Percentiles rank a stretch among this genome's conserved stretches.
Evolutionary conservation across 2,797 vertebrate genomes (phyloP).

Genomic region (Acanthornis magna): DNA sequence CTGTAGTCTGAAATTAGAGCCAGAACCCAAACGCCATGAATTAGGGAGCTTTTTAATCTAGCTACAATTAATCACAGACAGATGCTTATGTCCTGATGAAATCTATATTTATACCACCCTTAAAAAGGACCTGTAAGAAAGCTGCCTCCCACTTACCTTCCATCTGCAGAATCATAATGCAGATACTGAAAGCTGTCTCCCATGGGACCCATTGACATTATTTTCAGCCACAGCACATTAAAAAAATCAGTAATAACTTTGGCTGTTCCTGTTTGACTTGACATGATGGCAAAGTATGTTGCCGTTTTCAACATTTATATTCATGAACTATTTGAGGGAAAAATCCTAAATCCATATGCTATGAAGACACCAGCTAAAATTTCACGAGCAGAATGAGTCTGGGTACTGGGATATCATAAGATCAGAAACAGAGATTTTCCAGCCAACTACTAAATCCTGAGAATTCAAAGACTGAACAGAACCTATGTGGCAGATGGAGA

Average conservation of each 20-base stretch:
- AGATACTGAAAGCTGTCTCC: neutral
- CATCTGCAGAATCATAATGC: conserved; percentile 1
- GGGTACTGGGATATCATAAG: neutral
- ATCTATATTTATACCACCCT: conserved; percentile 14
- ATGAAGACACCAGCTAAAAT: neutral
- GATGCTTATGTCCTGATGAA: neutral
- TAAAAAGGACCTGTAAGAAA: neutral
- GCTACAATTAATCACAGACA: neutral
- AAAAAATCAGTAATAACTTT: neutral
- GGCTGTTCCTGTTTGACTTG: neutral
- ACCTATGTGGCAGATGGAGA: neutral
- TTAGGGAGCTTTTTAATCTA: neutral
- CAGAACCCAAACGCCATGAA: neutral
- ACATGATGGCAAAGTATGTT: neutral
- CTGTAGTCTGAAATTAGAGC: neutral
- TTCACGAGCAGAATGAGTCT: neutral
- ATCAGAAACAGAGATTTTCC: neutral
- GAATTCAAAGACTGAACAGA: neutral
- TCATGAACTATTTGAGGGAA: neutral
- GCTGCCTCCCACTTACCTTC: neutral
- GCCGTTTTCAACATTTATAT: neutral
- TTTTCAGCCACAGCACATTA: neutral
- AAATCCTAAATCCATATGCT: neutral
- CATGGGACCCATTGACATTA: neutral
- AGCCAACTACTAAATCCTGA: neutral